A percentile compares a stretch with the other conserved stretches of the same genome.
Conservation (phyloP, 2,888 invertebrate genomes). For the Lottia gigantea region DNA sequence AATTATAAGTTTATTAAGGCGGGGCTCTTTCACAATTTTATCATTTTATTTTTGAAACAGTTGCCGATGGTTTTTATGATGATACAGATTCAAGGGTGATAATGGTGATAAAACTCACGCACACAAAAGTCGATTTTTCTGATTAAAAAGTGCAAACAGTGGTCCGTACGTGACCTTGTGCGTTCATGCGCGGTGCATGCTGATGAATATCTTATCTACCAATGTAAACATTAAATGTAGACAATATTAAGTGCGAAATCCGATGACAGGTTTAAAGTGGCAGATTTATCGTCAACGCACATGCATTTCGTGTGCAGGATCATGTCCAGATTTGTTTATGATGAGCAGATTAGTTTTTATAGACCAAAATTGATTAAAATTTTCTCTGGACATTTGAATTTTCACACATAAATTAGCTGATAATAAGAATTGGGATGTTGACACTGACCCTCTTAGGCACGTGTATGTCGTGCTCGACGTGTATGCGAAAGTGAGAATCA, state of each 20-base stretch:
- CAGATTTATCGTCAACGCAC: neutral
- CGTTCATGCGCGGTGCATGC: neutral
- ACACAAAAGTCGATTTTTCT: too few relatives aligned
- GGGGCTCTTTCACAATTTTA: neutral
- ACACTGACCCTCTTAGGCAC: too few relatives aligned
- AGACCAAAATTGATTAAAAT: too few relatives aligned
- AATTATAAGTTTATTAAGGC: conserved; percentile 7
- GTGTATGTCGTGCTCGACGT: too few relatives aligned
- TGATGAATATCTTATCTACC: neutral
- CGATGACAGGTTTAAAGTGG: neutral
- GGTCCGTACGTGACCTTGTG: neutral
- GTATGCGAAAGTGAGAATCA: too few relatives aligned
- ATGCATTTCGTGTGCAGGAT: conserved; percentile 7
- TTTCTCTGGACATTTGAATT: too few relatives aligned
- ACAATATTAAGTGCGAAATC: too few relatives aligned
- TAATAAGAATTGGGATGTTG: too few relatives aligned
- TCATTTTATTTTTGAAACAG: neutral
- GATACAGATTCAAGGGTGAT: neutral
- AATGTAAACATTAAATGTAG: too few relatives aligned
- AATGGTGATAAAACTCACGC: too few relatives aligned
- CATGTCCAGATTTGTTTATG: neutral
- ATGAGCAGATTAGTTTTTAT: too few relatives aligned
- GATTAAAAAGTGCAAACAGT: neutral
- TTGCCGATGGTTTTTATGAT: neutral
- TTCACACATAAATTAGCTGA: too few relatives aligned